Evolutionary conservation across 1,140 invertebrate species (phyloP), one percentile per base, ranked within the genome.

Genomic region (Diprion similis): DNA sequence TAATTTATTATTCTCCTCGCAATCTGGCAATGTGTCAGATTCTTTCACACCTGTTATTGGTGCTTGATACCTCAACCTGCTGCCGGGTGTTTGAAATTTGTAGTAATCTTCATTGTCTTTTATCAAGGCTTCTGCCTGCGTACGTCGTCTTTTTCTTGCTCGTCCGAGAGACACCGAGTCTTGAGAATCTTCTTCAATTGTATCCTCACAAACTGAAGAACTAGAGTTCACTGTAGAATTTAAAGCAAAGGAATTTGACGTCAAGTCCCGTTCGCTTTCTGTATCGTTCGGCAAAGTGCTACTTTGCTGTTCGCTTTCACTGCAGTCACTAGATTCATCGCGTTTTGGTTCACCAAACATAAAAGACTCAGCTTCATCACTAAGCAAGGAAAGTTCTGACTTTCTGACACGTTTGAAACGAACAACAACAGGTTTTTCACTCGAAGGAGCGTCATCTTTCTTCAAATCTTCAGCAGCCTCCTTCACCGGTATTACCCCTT

Each of bases 311-410:
- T 89, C 85, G 51, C 88, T 89, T 45, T 88, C 88, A 59, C 85
- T 84, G 45, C 81, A 80, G 37, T 83, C 82, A 72, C 89, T 91
- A 0, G 89, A 89, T 13, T 92, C 90, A 24, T 91, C 90, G 46
- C 91, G 89, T 74, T 90, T 91, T 0, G 93, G 91, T 51, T 90
- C 89, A 3, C 89, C 86, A 82, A 96, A 96, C 91, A 96, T 93
- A 81, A 95, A 96, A 69, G 93, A 95, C 78, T 95, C 94, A 0
- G 94, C 94, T 82, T 96, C 94, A 74, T 94, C 93, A 73, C 94
- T 95, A 1, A 96, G 81, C 18, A 93, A 88, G 0, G 92, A 92
- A 18, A 95, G 78, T 84, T 95, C 94, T 0, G 94, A 93, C 70
- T 92, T 90, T 19, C 94, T 88, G 7, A 94, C 90, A 71, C 93